phyloP scores from a whole-genome alignment of 2,888 invertebrate species.

The Rhodophaea formosa region DNA sequence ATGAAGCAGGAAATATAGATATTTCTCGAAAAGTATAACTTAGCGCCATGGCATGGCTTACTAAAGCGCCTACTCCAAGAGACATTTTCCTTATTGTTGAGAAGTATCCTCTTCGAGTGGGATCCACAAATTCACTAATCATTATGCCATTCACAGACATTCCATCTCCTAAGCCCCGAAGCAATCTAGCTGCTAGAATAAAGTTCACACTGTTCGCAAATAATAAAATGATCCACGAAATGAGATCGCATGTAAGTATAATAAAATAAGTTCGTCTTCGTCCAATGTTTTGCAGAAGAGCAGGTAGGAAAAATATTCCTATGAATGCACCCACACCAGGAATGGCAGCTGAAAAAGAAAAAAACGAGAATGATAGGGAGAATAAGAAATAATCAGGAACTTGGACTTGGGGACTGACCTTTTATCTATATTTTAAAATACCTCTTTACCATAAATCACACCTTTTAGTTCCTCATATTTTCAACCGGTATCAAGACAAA shows the following conservation, averaged over 20 bases:
- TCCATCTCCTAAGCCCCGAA: constrained; percentile 44
- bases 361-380: background rate
- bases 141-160: constrained; percentile 38
- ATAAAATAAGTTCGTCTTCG: constrained; percentile 36
- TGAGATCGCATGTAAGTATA: constrained; percentile 26
- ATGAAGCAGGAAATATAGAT: constrained; percentile 29
- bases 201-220: constrained; percentile 33
- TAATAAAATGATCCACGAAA: constrained; percentile 41
- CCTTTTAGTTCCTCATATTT: no score
- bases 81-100: constrained; percentile 37
- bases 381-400: background rate
- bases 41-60: constrained; percentile 40
- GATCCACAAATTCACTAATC: constrained; percentile 43
- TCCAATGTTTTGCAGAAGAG: constrained; percentile 42
- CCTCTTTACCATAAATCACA: no score
- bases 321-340: constrained; percentile 41
- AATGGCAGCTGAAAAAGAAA: constrained; percentile 38
- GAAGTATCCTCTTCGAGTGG: constrained; percentile 45
- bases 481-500: no score
- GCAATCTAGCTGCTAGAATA: constrained; percentile 38
- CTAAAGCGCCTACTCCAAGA: constrained; percentile 35
- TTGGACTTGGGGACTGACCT: no score
- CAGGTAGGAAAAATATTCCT: constrained; percentile 40
- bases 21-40: constrained; percentile 46
- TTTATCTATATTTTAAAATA: no score